These are phyloP conservation scores for Drosophila atripex DNA, from an alignment of 2,888 invertebrate genomes.

Conservation along the genomic window DNA sequence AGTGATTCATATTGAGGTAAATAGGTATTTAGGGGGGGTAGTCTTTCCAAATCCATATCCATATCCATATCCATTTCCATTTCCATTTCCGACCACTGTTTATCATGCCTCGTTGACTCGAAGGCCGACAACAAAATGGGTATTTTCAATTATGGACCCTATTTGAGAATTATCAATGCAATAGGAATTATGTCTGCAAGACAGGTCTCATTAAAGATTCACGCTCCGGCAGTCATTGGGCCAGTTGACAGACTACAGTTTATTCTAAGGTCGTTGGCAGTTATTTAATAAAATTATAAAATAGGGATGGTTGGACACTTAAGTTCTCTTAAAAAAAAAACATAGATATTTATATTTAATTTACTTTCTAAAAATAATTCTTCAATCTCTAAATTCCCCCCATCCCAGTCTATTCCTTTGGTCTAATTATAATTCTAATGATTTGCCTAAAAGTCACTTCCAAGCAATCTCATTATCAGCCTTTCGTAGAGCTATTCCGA, in stretches of 20 bases:
- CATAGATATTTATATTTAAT: too few species aligned
- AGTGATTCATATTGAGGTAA: neutral
- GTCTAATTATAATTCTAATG: neutral
- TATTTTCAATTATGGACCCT: neutral
- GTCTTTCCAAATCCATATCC: neutral
- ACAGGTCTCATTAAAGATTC: neutral
- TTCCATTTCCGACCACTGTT: constrained; percentile 5
- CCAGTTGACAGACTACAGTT: neutral
- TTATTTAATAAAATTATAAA: too few species aligned
- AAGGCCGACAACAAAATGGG: neutral
- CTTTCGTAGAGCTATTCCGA: neutral
- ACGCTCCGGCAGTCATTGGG: neutral
- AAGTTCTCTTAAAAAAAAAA: too few species aligned
- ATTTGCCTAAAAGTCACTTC: constrained; percentile 2
- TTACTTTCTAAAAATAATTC: neutral
- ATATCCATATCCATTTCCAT: constrained; percentile 1
- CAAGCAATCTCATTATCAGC: neutral
- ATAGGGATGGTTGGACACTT: too few species aligned
- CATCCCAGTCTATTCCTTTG: too few species aligned
- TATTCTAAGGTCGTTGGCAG: neutral
- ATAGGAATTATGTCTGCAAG: neutral
- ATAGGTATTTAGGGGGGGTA: neutral
- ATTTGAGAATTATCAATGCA: constrained; percentile 1
- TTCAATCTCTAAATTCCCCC: neutral
- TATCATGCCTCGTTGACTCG: constrained; percentile 19